Evolutionary conservation across 1,140 invertebrate genomes (phyloP), one percentile per base, ranked within the genome.

Genomic region (Watersipora subatra): DNA sequence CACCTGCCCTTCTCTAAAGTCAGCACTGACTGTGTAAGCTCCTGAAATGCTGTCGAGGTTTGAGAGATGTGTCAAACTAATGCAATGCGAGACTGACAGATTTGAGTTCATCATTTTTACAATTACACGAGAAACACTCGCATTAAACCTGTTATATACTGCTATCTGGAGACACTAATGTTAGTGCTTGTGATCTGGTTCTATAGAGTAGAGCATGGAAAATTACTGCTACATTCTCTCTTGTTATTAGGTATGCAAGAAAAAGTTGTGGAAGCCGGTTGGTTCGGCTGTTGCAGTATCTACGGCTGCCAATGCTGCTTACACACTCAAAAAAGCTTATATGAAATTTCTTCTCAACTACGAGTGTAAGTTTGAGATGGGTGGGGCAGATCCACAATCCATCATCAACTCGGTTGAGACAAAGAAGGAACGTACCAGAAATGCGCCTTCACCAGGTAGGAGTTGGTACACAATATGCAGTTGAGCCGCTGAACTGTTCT

Each of bases 231-330:
- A n/a, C n/a, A n/a, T n/a, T n/a, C n/a, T n/a, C n/a, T n/a, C n/a
- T n/a, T n/a, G n/a, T n/a, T n/a, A n/a, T n/a, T 79, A 96, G 92
- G 93, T 97, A 67, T 96, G 92, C 29, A 96, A 95, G 83, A 91
- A 91, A 76, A 98, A 98, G 81, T 91, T 91, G 66, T 98, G 95
- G 95, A 96, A 97, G 78, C 94, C 97, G 80, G 93, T 97, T 71
- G 93, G 93, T 59, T 90, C 89, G 55, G 82, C 90, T 62, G 82
- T 97, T 63, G 92, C 92, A 30, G 94, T 97, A 69, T 92, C 93
- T 57, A 91, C 92, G 17, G 96, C 92, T 57, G 96, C 93, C 67
- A 96, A 92, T 76, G 93, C 93, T 57, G 93, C 94, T 1, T 97
- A 97, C 76, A 97, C 93, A 25, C 82, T 97, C 57, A 85, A 93